phyloP scores from a whole-genome alignment of 2,113 vertebrate species.

The Pantherophis guttatus region DNA sequence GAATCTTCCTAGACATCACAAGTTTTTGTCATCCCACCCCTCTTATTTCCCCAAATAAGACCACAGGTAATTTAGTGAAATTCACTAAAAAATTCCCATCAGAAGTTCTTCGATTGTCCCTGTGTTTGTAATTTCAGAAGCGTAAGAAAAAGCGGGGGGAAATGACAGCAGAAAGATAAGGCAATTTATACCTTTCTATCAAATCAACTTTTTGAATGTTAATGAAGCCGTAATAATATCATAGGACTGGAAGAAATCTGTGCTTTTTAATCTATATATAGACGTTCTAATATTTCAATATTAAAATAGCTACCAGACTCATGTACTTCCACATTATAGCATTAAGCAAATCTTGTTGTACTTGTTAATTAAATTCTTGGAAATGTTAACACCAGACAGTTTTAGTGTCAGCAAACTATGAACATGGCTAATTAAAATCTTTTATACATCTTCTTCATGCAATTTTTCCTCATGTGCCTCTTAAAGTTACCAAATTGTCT shows the following conservation, averaged over 20 bases:
- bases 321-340: slow-evolving; percentile 32
- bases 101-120: background rate
- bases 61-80: background rate
- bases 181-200: background rate
- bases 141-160: too few relatives aligned
- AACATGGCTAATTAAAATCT: slow-evolving; percentile 48
- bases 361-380: slow-evolving; percentile 55
- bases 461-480: slow-evolving; percentile 19
- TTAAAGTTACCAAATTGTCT: slow-evolving; percentile 1
- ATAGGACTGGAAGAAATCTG: slow-evolving; percentile 32
- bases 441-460: slow-evolving; percentile 28
- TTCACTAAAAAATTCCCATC: background rate
- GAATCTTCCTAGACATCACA: background rate
- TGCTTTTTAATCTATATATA: slow-evolving; percentile 45
- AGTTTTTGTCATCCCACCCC: background rate
- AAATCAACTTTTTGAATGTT: slow-evolving; percentile 31
- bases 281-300: slow-evolving; percentile 39
- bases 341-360: slow-evolving; percentile 47
- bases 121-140: background rate
- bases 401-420: slow-evolving; percentile 46
- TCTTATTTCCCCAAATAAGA: background rate
- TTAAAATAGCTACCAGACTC: slow-evolving; percentile 46
- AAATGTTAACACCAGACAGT: slow-evolving; percentile 54
- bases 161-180: background rate
- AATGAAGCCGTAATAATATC: slow-evolving; percentile 35